Conservation (phyloP, 2,797 vertebrate genomes). For the Vespertilio murinus region DNA sequence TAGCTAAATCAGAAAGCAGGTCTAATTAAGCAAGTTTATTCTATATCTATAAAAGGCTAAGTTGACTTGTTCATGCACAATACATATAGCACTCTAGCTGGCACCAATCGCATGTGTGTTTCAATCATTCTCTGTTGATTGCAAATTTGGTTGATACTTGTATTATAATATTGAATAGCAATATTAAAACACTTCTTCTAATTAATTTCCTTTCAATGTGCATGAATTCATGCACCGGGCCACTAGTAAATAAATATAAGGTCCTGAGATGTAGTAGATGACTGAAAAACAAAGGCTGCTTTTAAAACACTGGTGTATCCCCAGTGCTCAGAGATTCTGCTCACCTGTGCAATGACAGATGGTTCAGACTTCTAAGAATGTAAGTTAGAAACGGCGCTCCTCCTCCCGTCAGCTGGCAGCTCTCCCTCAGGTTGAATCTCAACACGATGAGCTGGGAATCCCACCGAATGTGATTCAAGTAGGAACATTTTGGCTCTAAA, state of each 20-base stretch:
- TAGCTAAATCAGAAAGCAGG: too few relatives aligned
- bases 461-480: neutral
- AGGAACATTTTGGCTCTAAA: conserved; percentile 8
- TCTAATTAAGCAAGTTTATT: too few relatives aligned
- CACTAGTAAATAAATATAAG: neutral
- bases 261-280: neutral
- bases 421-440: neutral
- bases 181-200: too few relatives aligned
- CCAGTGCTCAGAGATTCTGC: neutral
- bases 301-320: neutral
- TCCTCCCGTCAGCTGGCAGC: neutral
- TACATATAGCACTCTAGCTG: too few relatives aligned
- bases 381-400: neutral
- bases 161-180: too few relatives aligned
- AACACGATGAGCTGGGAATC: neutral
- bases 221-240: too few relatives aligned
- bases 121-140: too few relatives aligned
- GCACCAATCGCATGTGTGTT: too few relatives aligned
- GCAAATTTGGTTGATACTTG: too few relatives aligned
- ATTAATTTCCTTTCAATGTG: too few relatives aligned
- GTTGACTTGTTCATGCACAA: too few relatives aligned
- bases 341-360: neutral
- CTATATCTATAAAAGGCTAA: too few relatives aligned
- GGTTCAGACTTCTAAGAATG: conserved; percentile 13
- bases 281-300: neutral